Evolutionary conservation across 2,113 vertebrate genomes (phyloP).

Genomic region (Brachypteracias leptosomus): DNA sequence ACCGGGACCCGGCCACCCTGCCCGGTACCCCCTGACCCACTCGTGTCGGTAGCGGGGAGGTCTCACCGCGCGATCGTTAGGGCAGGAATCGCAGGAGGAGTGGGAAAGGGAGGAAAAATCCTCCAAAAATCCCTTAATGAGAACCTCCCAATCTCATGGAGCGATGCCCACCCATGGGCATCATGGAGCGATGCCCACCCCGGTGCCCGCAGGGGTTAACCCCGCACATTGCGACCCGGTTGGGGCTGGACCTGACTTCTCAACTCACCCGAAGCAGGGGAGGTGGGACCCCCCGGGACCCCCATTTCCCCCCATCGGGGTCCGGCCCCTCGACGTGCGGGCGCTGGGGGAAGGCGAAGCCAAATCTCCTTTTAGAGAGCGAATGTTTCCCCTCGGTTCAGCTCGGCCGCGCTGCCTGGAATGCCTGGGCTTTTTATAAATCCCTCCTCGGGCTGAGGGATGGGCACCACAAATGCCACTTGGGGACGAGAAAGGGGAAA

Average conservation of each 20-base stretch:
- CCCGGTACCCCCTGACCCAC: rapidly evolving
- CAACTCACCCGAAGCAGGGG: rapidly evolving
- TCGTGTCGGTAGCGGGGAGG: rapidly evolving
- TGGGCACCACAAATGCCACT: neutral
- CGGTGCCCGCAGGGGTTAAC: neutral
- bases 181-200: neutral
- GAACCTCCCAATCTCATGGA: neutral
- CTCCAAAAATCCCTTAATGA: neutral
- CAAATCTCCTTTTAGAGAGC: conserved; percentile 55
- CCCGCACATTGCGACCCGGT: rapidly evolving
- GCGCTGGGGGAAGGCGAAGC: neutral
- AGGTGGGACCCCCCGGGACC: rapidly evolving
- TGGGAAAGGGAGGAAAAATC: rapidly evolving
- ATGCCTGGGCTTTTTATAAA: conserved; percentile 34
- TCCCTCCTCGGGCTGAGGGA: neutral
- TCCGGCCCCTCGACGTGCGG: conserved; percentile 21
- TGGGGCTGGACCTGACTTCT: rapidly evolving
- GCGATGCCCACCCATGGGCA: too few relatives aligned
- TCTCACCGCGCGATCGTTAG: rapidly evolving
- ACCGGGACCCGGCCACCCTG: neutral
- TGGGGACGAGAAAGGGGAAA: neutral
- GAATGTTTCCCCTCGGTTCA: conserved; percentile 22
- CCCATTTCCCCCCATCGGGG: neutral
- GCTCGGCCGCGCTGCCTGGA: neutral
- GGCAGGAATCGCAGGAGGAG: rapidly evolving